Conservation (phyloP, 2,888 invertebrate genomes). For the Mythimna vitellina region DNA sequence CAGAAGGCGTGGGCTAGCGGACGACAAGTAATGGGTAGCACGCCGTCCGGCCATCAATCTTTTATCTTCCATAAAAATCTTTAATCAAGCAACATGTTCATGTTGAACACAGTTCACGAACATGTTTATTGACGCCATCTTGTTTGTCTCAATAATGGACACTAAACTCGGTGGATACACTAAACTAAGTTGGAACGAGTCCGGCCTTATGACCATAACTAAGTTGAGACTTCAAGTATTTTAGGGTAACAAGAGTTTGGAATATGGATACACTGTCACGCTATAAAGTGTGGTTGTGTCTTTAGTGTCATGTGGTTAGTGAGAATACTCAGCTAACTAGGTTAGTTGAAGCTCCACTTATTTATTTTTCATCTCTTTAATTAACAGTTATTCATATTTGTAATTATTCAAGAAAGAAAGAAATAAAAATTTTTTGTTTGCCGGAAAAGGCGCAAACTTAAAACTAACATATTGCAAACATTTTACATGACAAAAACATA, state of each 20-base stretch:
- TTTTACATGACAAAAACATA: too few relatives aligned
- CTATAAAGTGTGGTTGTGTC: not conserved
- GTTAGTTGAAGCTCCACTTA: too few relatives aligned
- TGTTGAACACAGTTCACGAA: slow-evolving; percentile 23
- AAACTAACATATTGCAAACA: too few relatives aligned
- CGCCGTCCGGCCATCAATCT: too few relatives aligned
- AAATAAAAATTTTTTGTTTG: too few relatives aligned
- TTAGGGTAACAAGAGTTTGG: slow-evolving; percentile 31
- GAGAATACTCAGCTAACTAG: not conserved
- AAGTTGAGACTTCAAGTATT: slow-evolving; percentile 50
- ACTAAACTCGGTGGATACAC: slow-evolving; percentile 26
- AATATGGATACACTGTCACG: not conserved
- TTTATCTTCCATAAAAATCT: slow-evolving; percentile 18
- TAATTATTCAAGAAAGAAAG: too few relatives aligned
- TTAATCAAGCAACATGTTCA: slow-evolving; percentile 28
- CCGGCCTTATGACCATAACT: slow-evolving; percentile 52
- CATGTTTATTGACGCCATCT: slow-evolving; percentile 52
- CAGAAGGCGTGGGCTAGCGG: too few relatives aligned
- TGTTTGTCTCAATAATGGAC: slow-evolving; percentile 60
- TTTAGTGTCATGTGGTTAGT: not conserved
- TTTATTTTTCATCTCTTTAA: too few relatives aligned
- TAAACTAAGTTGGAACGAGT: slow-evolving; percentile 61
- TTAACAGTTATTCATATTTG: too few relatives aligned
- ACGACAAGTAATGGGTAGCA: too few relatives aligned
- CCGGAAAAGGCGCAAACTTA: too few relatives aligned